Base-by-base conservation (phyloP, 2,888 invertebrate species). In the Brachynemurus nebulosus region DNA sequence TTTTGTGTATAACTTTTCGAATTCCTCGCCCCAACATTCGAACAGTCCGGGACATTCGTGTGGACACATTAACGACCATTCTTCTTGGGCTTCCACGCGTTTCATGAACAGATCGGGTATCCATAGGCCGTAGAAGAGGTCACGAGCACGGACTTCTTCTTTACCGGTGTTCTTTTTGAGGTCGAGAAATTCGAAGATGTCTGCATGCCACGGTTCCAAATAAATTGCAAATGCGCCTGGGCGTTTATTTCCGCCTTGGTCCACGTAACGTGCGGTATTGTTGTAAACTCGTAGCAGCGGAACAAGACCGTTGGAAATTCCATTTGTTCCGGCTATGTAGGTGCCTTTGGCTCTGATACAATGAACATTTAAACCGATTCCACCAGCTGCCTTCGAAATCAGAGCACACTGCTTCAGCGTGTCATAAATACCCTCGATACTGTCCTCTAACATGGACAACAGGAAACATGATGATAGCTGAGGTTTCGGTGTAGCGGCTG, bases 41-140 rank as follows among this genome's bases (percentile, higher is more conserved):
- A 78, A 69, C 4, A 98, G 71, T 0, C 92, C 92, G 0, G 93
- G 95, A 53, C 84, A 84, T 58, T 90, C 82, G 59, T 88, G 80
- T 0, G 98, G 97, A 59, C 97, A 98, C 96, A 98, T 96, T 12
- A 98, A 68, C 42, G 89, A 86, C 98, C 98, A 98, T 41, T 76
- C 71, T 49, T 68, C 80, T 63, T 95, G 76, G 2, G 71, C 70
- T 61, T 92, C 84, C 0, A 92, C 90, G 40, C 98, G 75, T 61
- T 84, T 78, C 98, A 98, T 98, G 62, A 98, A 98, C 45, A 99
- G 71, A 69, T 98, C 97, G 0, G 97, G 93, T 52, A 98, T 89
- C 97, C 98, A 98, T 20, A 99, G 63, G 0, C 89, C 97, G 63
- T 90, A 96, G 64, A 97, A 98, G 27, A 99, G 68, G 65, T 98